Evolutionary conservation across 2,797 vertebrate species (phyloP).

Genomic region (Luscinia megarhynchos): DNA sequence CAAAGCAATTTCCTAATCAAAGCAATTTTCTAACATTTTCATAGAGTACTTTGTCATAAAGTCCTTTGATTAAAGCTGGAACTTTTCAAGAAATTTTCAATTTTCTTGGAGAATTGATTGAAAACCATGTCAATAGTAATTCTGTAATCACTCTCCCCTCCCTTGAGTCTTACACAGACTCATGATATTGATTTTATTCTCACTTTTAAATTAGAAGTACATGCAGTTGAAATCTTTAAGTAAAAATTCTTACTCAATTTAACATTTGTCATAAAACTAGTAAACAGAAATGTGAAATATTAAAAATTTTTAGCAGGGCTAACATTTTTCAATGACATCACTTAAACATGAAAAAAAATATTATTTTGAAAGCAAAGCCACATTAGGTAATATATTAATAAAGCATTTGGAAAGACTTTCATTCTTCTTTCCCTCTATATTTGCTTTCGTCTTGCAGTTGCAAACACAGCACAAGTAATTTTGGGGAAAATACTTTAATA

Average conservation of each 20-base stretch:
- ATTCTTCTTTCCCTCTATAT: neutral
- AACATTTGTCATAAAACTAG: neutral
- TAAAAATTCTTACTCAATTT: neutral
- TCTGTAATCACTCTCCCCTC: constrained; percentile 1
- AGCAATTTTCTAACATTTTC: neutral
- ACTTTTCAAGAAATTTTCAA: neutral
- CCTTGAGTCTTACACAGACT: neutral
- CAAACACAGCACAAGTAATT: neutral
- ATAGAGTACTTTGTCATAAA: neutral
- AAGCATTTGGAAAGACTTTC: neutral
- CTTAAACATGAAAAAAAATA: neutral
- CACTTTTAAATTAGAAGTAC: neutral
- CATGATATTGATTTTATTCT: neutral
- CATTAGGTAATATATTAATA: neutral
- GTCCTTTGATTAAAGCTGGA: neutral
- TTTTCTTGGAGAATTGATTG: neutral
- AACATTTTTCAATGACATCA: neutral
- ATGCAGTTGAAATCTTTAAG: neutral
- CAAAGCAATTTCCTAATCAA: neutral
- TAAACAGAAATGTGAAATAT: neutral
- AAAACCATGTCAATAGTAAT: neutral
- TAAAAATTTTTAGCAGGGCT: neutral
- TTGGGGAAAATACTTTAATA: neutral
- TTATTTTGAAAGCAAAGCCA: neutral
- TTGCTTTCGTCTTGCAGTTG: neutral